Evolutionary conservation across 2,797 vertebrate genomes (phyloP), one percentile per base, ranked within the genome.

Genomic region (Eurystomus glaucurus): DNA sequence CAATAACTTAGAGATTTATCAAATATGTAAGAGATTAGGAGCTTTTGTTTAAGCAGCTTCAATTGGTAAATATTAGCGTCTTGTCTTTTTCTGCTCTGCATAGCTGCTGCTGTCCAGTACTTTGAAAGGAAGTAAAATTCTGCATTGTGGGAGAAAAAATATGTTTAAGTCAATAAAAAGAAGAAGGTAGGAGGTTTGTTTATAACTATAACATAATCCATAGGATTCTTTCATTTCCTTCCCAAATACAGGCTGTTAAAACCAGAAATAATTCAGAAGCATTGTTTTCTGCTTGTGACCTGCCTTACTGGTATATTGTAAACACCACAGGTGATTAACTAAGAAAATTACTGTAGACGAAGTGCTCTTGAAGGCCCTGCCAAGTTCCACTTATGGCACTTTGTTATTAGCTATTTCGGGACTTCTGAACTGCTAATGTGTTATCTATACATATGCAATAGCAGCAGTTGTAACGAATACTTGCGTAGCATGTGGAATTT

Each of bases 331-430:
- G 84, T 91, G 78, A 57, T 5, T 54, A 91, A 64, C 70, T 79
- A 57, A 86, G 85, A 84, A 77, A 85, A 77, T 83, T 43, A 28
- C 48, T 74, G 77, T 25, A 75, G 72, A 83, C 4, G 1, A 39
- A 90, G 65, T 28, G 26, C 65, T 86, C 35, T 87, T 90, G 83
- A 74, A 93, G 57, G 74, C 4, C 3, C 1, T 72, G 66, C 77
- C 77, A 96, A 69, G 50, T 85, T 94, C 91, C 39, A 74, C 65
- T 87, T 55, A 14, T 1, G 12, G 77, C 33, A 43, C 72, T 91
- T 54, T 8, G 77, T 85, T 93, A 55, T 85, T 90, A 52, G 62
- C 89, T 97, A 4, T 90, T 95, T 90, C 83, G 85, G 64, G 89
- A 75, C 55, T 14, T 46, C 69, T 0, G 66, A 85, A 14, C 88